Evolutionary conservation across 2,797 vertebrate genomes (phyloP).

Genomic region (Phylloscopus collybita): DNA sequence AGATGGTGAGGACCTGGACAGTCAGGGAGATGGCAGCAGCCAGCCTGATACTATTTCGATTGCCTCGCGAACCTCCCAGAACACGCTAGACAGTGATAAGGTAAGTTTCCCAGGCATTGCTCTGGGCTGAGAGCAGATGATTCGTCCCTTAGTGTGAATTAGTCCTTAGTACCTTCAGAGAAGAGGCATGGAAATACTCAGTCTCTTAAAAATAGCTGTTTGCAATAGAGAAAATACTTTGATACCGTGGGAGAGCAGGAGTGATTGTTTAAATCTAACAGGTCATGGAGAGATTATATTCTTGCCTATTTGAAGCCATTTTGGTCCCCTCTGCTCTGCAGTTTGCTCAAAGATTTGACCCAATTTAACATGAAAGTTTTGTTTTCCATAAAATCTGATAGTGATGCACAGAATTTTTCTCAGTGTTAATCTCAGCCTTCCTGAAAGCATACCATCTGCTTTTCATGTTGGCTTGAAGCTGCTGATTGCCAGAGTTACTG

Average conservation of each 20-base stretch:
- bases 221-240: background rate
- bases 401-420: background rate
- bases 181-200: accelerated
- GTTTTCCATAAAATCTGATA: background rate
- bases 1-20: slow-evolving; percentile 97
- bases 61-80: slow-evolving; percentile 96
- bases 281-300: background rate
- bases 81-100: slow-evolving; percentile 98
- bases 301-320: background rate
- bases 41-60: slow-evolving; percentile 98
- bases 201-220: background rate
- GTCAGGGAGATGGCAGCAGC: slow-evolving; percentile 97
- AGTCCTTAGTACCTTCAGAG: background rate
- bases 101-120: slow-evolving; percentile 67
- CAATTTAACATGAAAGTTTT: background rate
- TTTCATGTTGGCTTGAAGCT: background rate
- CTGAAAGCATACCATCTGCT: background rate
- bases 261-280: background rate
- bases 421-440: background rate
- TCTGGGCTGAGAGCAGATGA: background rate
- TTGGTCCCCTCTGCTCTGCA: background rate
- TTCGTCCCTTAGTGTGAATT: background rate
- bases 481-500: background rate
- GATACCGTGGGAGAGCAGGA: background rate
- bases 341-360: background rate